Base-by-base conservation (phyloP, 2,888 invertebrate genomes). In the Agrochola litura region DNA sequence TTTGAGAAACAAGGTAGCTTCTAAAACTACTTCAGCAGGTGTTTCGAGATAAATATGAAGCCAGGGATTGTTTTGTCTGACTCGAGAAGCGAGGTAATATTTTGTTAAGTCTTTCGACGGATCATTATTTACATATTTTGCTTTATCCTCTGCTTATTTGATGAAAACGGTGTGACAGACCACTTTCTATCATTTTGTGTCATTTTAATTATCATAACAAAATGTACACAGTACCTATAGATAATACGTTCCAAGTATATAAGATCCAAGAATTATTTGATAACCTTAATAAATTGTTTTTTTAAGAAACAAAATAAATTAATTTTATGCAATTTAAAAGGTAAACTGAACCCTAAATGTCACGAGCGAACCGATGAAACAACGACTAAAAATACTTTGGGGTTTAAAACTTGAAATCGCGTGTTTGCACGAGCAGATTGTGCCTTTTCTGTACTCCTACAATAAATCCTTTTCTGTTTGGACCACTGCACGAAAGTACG, bases 401-500 rank as follows among this genome's bases (percentile, higher is more conserved):
- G 12, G 12, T 30, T 83, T 80, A 60, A 77, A 83, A 86, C 66
- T 78, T 68, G 63, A 66, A 69, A 84, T 87, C 88, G 86, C 87
- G 88, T 87, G 88, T 56, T 64, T 19, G 37, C 25, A 52, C 60
- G 54, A 76, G 56, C 54, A 67, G 77, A 74, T 73, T 82, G 80
- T 86, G 58, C 79, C 71, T 74, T 84, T 77, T 64, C 49, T 41
- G 67, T 25, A 77, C 41, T 9, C n/a, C n/a, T 43, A 43, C 71
- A 79, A 76, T 82, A 82, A 86, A 87, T 84, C 66, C 69, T 80
- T 83, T 79, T 80, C 76, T 74, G 60, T 78, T 76, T 76, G n/a
- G 68, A 70, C 56, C 64, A 58, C 63, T 76, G 75, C 82, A 82
- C 77, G 84, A 84, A 86, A 85, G 71, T 64, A 78, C 43, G 25